These are phyloP conservation scores for Sebastes nivosus DNA, from an alignment of 2,797 vertebrate species.

Conservation along the genomic window DNA sequence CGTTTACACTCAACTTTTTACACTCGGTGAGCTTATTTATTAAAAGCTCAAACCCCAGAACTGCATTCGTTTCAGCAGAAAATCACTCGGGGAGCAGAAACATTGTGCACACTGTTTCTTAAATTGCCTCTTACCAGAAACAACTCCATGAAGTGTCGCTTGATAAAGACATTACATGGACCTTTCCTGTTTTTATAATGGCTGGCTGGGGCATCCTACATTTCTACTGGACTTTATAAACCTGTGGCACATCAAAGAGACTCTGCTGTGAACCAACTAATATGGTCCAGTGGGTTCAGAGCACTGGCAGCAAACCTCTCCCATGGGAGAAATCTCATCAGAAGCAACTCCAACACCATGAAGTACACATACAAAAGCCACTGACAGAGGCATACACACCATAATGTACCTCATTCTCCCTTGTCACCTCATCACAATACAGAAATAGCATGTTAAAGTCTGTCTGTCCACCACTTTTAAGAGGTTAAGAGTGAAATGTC, in stretches of 20 bases:
- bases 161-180: not conserved
- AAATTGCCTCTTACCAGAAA: not conserved
- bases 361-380: not conserved
- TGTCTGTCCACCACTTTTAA: not conserved
- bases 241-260: constrained; percentile 27
- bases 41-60: not conserved
- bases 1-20: not conserved
- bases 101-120: not conserved
- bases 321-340: not conserved
- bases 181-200: constrained; percentile 11
- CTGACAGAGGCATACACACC: not conserved
- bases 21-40: not conserved
- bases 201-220: not conserved
- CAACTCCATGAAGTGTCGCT: not conserved
- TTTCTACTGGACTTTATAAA: not conserved
- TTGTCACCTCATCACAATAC: not conserved
- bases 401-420: not conserved
- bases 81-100: constrained; percentile 1
- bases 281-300: constrained; percentile 10
- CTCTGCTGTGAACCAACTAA: constrained; percentile 10
- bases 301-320: not conserved
- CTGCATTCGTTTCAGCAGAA: not conserved
- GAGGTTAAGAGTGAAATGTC: not conserved
- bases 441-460: not conserved
- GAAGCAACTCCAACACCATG: not conserved